Evolutionary conservation across 2,888 invertebrate species (phyloP).

Genomic region (Rhopalosiphum nymphaeae): DNA sequence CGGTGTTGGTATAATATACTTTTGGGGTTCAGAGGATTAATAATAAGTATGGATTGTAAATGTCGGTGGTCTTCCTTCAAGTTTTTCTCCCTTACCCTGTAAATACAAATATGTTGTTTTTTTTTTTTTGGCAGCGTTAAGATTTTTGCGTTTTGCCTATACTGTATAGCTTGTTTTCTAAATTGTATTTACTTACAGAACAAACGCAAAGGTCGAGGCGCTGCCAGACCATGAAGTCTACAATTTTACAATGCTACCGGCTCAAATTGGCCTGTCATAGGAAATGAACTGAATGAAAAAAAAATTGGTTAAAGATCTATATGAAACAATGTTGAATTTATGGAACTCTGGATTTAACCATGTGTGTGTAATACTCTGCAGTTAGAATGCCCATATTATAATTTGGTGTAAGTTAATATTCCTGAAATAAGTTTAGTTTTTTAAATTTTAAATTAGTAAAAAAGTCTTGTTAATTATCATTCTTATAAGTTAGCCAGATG

Average conservation of each 20-base stretch:
- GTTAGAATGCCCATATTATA: not conserved
- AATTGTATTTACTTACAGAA: conserved; percentile 52
- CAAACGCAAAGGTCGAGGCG: conserved; percentile 47
- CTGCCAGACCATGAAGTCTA: conserved; percentile 26
- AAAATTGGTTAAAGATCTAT: not conserved
- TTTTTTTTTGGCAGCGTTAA: conserved; percentile 42
- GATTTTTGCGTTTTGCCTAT: conserved; percentile 51
- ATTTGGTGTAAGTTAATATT: conserved; percentile 26
- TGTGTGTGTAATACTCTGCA: not conserved
- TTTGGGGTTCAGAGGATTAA: not conserved
- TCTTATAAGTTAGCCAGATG: not conserved
- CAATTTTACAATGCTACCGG: not conserved
- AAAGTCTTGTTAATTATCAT: not conserved
- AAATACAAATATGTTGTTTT: not conserved
- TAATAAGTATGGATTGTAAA: too few species aligned
- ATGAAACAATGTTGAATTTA: not conserved
- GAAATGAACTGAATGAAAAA: not conserved
- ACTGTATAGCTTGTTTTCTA: conserved; percentile 30
- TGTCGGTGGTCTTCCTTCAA: not conserved
- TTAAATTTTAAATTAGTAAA: not conserved
- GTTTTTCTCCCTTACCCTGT: not conserved
- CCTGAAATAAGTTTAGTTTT: not conserved
- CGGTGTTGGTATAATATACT: not conserved
- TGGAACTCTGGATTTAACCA: not conserved
- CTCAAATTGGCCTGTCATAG: conserved; percentile 7